phyloP scores from a whole-genome alignment of 2,113 vertebrate species.

The Tragulus kanchil region DNA sequence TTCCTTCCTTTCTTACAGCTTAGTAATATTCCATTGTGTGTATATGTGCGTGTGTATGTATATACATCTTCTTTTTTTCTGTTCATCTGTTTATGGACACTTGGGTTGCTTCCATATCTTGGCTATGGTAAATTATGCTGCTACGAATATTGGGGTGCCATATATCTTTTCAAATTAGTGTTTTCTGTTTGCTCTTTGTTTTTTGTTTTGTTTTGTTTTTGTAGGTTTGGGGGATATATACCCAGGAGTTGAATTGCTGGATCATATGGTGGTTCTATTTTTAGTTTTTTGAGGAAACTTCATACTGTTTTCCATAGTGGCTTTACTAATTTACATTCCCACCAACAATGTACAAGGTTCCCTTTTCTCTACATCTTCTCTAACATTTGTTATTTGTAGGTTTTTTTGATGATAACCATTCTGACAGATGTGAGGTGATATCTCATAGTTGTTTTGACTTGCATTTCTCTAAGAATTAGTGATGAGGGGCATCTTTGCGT shows the following conservation, averaged over 20 bases:
- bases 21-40: neutral
- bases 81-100: neutral
- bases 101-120: neutral
- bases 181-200: neutral
- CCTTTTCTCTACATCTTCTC: neutral
- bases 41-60: neutral
- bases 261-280: neutral
- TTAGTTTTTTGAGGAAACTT: neutral
- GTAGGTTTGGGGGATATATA: rapidly evolving
- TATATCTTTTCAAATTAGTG: neutral
- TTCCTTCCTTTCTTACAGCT: neutral
- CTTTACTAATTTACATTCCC: neutral
- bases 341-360: neutral
- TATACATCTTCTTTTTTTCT: neutral
- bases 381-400: neutral
- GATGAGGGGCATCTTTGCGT: neutral
- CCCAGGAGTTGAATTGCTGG: neutral
- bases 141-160: neutral
- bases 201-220: neutral
- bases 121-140: neutral
- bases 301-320: neutral
- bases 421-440: neutral
- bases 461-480: neutral
- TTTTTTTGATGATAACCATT: neutral
- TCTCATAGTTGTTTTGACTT: neutral